Conservation (phyloP, 2,113 vertebrate genomes). For the Silurus asotus region DNA sequence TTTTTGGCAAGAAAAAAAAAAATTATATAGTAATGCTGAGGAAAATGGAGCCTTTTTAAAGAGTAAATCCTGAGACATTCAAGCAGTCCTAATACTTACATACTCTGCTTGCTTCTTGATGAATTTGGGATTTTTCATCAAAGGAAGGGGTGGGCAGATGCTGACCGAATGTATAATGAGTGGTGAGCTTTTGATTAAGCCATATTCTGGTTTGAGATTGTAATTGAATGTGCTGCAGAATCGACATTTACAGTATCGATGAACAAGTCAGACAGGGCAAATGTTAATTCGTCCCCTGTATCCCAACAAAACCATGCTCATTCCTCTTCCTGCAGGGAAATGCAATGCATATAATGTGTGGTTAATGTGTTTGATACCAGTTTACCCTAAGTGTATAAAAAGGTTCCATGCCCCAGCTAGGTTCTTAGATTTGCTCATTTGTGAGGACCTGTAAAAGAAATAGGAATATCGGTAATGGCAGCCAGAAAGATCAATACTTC, state of each 20-base stretch:
- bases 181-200: slow-evolving; percentile 65
- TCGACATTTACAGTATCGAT: slow-evolving; percentile 60
- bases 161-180: slow-evolving; percentile 60
- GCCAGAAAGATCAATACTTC: not conserved
- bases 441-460: not conserved
- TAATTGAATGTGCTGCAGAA: slow-evolving; percentile 68
- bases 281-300: slow-evolving; percentile 59
- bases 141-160: slow-evolving; percentile 41
- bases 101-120: slow-evolving; percentile 16
- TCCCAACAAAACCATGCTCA: slow-evolving; percentile 51
- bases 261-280: slow-evolving; percentile 51
- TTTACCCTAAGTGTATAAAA: not conserved
- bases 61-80: slow-evolving; percentile 17
- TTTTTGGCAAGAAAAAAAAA: not conserved
- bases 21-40: slow-evolving; percentile 22
- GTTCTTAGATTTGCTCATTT: not conserved
- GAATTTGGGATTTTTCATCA: slow-evolving; percentile 34
- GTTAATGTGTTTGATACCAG: slow-evolving; percentile 2
- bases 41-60: not conserved
- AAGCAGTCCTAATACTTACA: slow-evolving; percentile 30
- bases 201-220: slow-evolving; percentile 64
- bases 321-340: slow-evolving; percentile 39
- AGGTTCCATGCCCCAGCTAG: not conserved
- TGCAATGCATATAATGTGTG: slow-evolving; percentile 10
- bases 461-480: not conserved